Percentiles rank a stretch among this genome's conserved stretches.
Evolutionary conservation across 2,888 invertebrate species (phyloP).

Genomic region (Acleris cristana): DNA sequence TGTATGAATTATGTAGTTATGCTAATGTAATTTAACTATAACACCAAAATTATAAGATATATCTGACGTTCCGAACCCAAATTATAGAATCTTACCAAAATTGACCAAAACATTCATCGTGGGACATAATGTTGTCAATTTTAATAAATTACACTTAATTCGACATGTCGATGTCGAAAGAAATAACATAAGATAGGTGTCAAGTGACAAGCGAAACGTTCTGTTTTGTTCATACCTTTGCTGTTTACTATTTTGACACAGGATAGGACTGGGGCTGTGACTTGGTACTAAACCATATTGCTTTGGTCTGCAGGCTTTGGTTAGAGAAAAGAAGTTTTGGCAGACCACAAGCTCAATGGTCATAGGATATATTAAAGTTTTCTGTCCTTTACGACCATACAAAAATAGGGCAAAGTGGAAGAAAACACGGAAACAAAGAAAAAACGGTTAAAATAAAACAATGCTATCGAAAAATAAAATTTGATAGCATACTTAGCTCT

Average conservation of each 20-base stretch:
- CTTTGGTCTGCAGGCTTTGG: too few species aligned
- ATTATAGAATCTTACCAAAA: not conserved
- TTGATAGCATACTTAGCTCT: too few species aligned
- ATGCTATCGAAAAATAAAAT: not conserved
- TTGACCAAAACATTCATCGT: not conserved
- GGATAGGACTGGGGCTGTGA: not conserved
- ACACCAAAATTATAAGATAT: not conserved
- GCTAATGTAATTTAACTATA: slow-evolving; percentile 12
- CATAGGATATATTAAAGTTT: too few species aligned
- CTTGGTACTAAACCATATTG: too few species aligned
- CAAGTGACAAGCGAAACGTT: slow-evolving; percentile 7
- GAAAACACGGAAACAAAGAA: too few species aligned
- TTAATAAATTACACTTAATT: slow-evolving; percentile 42
- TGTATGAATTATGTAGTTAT: slow-evolving; percentile 9
- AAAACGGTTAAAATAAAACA: not conserved
- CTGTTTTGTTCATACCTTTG: not conserved
- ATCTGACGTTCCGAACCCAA: not conserved
- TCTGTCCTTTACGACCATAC: too few species aligned
- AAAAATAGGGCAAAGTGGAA: too few species aligned
- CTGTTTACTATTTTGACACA: not conserved
- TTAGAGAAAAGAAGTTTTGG: too few species aligned
- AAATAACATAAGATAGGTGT: not conserved
- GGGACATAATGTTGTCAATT: slow-evolving; percentile 33
- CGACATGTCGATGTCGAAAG: slow-evolving; percentile 3
- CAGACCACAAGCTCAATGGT: too few species aligned